These are phyloP conservation scores for Myotis daubentonii DNA, from an alignment of 2,797 vertebrate genomes.

Conservation along the genomic window DNA sequence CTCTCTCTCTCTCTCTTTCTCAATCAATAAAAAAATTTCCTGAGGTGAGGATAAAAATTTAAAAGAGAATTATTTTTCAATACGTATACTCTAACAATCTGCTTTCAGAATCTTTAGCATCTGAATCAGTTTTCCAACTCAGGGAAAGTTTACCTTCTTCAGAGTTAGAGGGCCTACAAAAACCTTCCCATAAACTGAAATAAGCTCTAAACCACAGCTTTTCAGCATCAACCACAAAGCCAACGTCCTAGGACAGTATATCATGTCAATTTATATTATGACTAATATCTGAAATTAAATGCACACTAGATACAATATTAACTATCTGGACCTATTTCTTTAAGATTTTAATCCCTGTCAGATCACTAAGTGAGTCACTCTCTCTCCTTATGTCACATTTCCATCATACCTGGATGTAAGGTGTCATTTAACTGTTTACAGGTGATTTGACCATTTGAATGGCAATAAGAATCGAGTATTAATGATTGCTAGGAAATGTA, in stretches of 20 bases:
- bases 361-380: not conserved
- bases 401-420: not conserved
- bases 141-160: conserved; percentile 24
- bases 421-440: not conserved
- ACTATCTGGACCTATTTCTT: not conserved
- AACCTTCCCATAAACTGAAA: conserved; percentile 23
- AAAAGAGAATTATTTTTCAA: conserved; percentile 25
- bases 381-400: not conserved
- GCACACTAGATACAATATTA: not conserved
- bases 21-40: not conserved
- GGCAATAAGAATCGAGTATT: not conserved
- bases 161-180: not conserved
- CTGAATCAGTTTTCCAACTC: not conserved
- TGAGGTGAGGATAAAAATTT: not conserved
- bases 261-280: conserved; percentile 24
- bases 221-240: conserved; percentile 28
- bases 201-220: not conserved
- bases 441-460: not conserved
- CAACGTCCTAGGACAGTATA: not conserved
- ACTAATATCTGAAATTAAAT: conserved; percentile 1
- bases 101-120: not conserved
- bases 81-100: not conserved
- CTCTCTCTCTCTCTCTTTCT: not conserved
- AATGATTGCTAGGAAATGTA: not conserved
- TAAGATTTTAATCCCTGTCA: not conserved